Base-by-base conservation (phyloP, 2,797 vertebrate genomes). In the Garrulus glandarius region DNA sequence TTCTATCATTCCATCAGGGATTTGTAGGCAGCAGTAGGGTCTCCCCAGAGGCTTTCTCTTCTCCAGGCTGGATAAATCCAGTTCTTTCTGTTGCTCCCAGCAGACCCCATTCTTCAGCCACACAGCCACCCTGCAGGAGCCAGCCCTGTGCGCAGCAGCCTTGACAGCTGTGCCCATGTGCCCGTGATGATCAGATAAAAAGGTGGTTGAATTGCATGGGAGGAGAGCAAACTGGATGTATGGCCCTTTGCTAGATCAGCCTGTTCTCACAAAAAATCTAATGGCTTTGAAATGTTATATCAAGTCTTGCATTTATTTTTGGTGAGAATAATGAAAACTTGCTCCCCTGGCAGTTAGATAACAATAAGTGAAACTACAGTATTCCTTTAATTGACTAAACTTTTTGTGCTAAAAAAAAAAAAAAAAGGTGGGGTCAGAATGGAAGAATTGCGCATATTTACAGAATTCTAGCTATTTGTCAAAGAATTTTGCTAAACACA, bases 111-210 rank as follows among this genome's bases (percentile, higher is more conserved):
- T 8, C 30, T 43, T 27, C 60, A 57, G 43, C 13, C 43, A 8
- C 30, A 9, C 29, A 41, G 9, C 6, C 43, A n/a, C 17, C 9
- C 18, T 20, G 13, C 4, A 4, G 39, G 30, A 69, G 21, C 13
- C 63, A 80, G 52, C 32, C 52, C 26, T 9, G 8, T 2, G 17
- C 44, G 29, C 34, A 10, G 4, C 68, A 61, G 37, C 30, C 39
- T 34, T 8, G 23, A 6, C 24, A 36, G 27, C n/a, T 6, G 6
- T 3, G 10, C 14, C 71, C 50, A 13, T 11, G 41, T 44, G 13
- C 10, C n/a, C 15, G 4, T 1, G n/a, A 20, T 4, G 1, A 13
- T n/a, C 30, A 43, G 10, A 29, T 9, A 19, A 36, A 57, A 57
- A 59, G 11, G 9, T 21, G 47, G 18, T 2, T 46, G 57, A 56